Evolutionary conservation across 2,797 vertebrate genomes (phyloP), one percentile per base, ranked within the genome.

Genomic region (Clarias pachynema): DNA sequence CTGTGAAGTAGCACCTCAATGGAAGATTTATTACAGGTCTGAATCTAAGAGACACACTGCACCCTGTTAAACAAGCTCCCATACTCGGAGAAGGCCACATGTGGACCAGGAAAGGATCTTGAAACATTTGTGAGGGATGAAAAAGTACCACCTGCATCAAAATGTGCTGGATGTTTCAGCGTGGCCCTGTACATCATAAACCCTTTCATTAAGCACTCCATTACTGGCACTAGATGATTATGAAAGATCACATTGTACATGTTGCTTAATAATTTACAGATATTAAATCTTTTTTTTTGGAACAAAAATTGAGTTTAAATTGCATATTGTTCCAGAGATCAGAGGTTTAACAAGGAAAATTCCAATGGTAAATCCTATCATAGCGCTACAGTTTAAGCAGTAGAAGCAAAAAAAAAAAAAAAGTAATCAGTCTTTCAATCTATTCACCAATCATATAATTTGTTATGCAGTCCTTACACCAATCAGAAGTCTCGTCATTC

Each of bases 21-120:
- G 84, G 70, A 73, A 75, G 79, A 86, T 77, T 82, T 82, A 86
- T 86, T 77, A 77, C 79, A 82, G 59, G 62, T 63, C 4, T 82
- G n/a, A 80, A 82, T 34, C 62, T 24, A 82, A 44, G 72, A 66
- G 60, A 81, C 24, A 75, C 18, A 77, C 7, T 40, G 29, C 34
- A 68, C 22, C 14, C 69, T 37, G 57, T 77, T 86, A 68, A 85
- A 66, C 57, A 74, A 82, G 60, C 34, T 68, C 49, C n/a, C n/a
- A 20, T 49, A 53, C 79, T 75, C 29, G 10, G 24, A 86, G n/a
- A 75, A 72, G 57, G 57, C 29, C 49, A 57, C 78, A 31, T 65
- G 29, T 49, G 44, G 70, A 72, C 22, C 40, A 65, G 59, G 20
- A n/a, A n/a, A 34, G 31, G 56, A 24, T 77, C 2, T 60, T 37